Evolutionary conservation across 2,888 invertebrate species (phyloP), one percentile per base, ranked within the genome.

Genomic region (Thalpophila matura): DNA sequence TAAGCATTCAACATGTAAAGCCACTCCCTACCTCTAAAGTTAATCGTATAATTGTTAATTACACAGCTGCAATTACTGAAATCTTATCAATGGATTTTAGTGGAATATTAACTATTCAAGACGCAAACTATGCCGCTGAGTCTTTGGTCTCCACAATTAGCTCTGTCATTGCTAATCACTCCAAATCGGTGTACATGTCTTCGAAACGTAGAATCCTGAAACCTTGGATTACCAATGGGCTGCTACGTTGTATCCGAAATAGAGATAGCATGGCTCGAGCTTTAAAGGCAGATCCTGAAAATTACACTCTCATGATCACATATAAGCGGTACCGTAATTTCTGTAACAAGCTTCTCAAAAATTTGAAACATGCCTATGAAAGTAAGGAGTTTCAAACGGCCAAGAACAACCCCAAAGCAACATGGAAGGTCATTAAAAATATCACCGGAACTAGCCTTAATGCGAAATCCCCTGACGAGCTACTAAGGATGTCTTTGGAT

Each of bases 241-340:
- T 51, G n/a, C 40, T 38, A 1, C 51, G 50, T 7, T 50, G 37
- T 35, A 50, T 26, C 3, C 33, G 49, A 12, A 50, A 50, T 24
- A 18, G 49, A 26, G 50, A 50, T 26, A 24, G 9, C 12, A 54
- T 54, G 54, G n/a, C 14, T 35, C 4, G 9, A 24, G 18, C 4
- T 10, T 1, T 38, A 26, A n/a, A 35, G 6, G 10, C 26, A 10
- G 10, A 54, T 16, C 43, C 45, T 10, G 5, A 45, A 16, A 37
- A 37, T 9, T 6, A n/a, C n/a, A 55, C 27, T 9, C 45, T 55
- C 3, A 46, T 26, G 35, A 1, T 26, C 0, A 37, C 46, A 10
- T 46, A 47, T 14, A 46, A 18, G 9, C 37, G 55, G 27, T 55
- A 55, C 10, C 45, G 55, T n/a, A 54, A 54, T 33, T 49, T 24